phyloP scores from a whole-genome alignment of 1,140 invertebrate genomes.

The Ridgeia piscesae region DNA sequence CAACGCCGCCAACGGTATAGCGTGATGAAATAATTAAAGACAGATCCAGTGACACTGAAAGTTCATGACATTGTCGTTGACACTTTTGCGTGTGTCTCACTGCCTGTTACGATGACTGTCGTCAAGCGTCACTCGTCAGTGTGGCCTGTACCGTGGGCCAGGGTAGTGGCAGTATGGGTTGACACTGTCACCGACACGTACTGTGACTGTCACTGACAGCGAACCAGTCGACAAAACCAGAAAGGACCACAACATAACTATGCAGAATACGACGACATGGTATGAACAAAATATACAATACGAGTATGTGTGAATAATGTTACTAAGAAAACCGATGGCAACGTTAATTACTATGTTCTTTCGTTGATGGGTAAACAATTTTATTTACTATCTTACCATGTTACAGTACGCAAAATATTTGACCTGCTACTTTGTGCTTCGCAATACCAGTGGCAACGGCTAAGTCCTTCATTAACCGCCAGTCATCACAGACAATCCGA shows the following conservation, averaged over 20 bases:
- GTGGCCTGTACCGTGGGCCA: too few species aligned
- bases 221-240: neutral
- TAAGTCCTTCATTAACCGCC: neutral
- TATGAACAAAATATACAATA: neutral
- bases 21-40: too few species aligned
- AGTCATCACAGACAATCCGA: too few species aligned
- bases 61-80: neutral
- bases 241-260: neutral
- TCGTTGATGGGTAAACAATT: neutral
- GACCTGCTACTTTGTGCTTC: neutral
- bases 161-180: too few species aligned
- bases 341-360: neutral
- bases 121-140: too few species aligned
- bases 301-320: neutral
- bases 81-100: too few species aligned
- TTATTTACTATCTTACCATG: constrained; percentile 2
- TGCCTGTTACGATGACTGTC: too few species aligned
- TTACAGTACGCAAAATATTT: neutral
- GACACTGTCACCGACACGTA: too few species aligned
- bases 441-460: neutral
- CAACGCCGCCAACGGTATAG: neutral
- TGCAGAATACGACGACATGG: too few species aligned
- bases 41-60: neutral
- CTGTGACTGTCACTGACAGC: neutral
- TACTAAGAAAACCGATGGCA: neutral